Percentiles rank a stretch among this genome's conserved stretches.
phyloP scores from a whole-genome alignment of 2,113 vertebrate species.

The Mohoua ochrocephala region DNA sequence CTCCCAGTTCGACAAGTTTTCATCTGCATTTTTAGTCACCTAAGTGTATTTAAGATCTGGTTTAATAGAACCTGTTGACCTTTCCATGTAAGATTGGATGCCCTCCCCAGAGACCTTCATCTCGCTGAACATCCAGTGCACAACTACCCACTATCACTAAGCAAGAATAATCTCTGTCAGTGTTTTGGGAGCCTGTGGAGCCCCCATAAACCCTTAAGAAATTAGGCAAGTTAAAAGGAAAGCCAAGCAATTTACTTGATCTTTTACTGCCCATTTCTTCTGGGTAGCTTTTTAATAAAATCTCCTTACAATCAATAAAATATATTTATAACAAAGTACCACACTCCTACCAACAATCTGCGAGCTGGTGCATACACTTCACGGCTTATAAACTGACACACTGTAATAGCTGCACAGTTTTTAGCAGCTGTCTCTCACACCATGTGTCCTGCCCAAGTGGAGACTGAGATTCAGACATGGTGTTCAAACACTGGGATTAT shows the following conservation, averaged over 20 bases:
- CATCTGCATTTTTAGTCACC: neutral
- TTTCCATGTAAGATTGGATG: neutral
- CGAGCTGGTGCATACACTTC: conserved; percentile 49
- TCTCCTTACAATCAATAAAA: conserved; percentile 54
- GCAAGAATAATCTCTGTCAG: neutral
- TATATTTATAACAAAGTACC: conserved; percentile 55
- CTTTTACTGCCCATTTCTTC: conserved; percentile 39
- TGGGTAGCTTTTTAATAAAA: conserved; percentile 33
- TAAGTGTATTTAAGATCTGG: neutral
- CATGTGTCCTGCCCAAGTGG: conserved; percentile 52
- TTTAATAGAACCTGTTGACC: neutral
- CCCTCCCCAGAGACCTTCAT: neutral
- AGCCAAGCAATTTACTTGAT: conserved; percentile 11
- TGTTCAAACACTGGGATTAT: conserved; percentile 45
- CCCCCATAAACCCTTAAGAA: neutral
- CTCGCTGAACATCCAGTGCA: neutral
- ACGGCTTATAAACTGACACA: conserved; percentile 53
- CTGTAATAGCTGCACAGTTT: conserved; percentile 58
- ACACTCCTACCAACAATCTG: conserved; percentile 62
- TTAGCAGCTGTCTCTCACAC: conserved; percentile 66
- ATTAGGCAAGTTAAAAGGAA: neutral
- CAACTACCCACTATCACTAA: neutral
- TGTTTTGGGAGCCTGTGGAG: neutral
- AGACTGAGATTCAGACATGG: conserved; percentile 35
- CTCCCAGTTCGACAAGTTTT: neutral